These are phyloP conservation scores for Zelostemma sp. DNA, from an alignment of 1,140 invertebrate species.

Conservation along the genomic window DNA sequence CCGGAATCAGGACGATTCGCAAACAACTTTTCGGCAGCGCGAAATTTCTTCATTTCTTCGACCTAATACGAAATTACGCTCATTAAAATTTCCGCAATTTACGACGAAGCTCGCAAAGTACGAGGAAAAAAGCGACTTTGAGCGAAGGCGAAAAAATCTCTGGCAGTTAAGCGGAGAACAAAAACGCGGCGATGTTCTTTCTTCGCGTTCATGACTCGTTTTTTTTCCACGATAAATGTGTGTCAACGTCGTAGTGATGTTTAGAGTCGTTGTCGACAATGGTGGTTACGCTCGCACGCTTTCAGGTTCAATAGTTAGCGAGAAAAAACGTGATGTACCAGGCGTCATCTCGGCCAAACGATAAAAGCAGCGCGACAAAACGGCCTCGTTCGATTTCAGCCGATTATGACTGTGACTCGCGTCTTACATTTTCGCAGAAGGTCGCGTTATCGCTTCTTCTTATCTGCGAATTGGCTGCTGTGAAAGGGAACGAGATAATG, in stretches of 20 bases:
- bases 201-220: slow-evolving; percentile 24
- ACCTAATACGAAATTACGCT: too few relatives aligned
- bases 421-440: slow-evolving; percentile 20
- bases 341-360: slow-evolving; percentile 27
- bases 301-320: slow-evolving; percentile 21
- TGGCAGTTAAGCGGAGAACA: too few relatives aligned
- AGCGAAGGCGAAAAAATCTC: too few relatives aligned
- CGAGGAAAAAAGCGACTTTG: too few relatives aligned
- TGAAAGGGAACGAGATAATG: slow-evolving; percentile 51
- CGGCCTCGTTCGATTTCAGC: slow-evolving; percentile 38
- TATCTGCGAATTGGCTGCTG: slow-evolving; percentile 44
- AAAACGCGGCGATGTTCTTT: background rate
- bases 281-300: slow-evolving; percentile 14
- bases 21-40: too few relatives aligned
- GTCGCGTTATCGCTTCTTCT: slow-evolving; percentile 30
- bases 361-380: slow-evolving; percentile 17
- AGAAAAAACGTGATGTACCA: slow-evolving; percentile 13
- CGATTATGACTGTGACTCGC: slow-evolving; percentile 26
- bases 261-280: slow-evolving; percentile 12
- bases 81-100: too few relatives aligned
- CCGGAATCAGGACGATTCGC: slow-evolving; percentile 59
- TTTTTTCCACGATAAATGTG: slow-evolving; percentile 16
- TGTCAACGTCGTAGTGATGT: slow-evolving; percentile 24
- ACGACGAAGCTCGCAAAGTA: too few relatives aligned
- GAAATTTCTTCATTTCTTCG: background rate